phyloP scores from a whole-genome alignment of 2,797 vertebrate genomes.

The Vipera latastei region DNA sequence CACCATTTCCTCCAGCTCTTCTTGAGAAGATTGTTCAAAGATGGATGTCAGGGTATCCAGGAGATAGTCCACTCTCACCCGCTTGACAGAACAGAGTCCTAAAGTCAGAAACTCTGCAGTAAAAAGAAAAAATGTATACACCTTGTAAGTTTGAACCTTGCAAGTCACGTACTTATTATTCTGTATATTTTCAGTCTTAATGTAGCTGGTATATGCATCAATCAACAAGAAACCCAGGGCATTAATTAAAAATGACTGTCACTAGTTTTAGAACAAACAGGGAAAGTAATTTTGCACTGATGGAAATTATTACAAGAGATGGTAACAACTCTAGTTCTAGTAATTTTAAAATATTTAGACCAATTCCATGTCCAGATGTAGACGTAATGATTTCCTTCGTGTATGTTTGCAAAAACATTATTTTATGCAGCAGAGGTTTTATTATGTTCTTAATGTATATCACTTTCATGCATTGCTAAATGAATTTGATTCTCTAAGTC shows the following conservation, averaged over 20 bases:
- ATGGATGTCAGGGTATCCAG: conserved; percentile 76
- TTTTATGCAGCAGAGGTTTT: background rate
- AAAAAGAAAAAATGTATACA: background rate
- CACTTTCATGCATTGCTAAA: background rate
- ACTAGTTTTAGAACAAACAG: background rate
- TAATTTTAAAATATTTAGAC: background rate
- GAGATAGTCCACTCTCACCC: conserved; percentile 73
- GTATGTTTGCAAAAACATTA: background rate
- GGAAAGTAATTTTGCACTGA: background rate
- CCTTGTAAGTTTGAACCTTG: background rate
- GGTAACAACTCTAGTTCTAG: background rate
- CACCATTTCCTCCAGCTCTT: conserved; percentile 77
- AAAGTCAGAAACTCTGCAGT: conserved; percentile 78
- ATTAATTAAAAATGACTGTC: background rate
- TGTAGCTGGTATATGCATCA: background rate
- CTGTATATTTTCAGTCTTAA: background rate
- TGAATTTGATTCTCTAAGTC: background rate
- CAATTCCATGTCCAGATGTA: background rate
- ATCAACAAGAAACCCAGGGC: background rate
- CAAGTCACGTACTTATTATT: background rate
- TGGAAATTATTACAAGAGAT: background rate
- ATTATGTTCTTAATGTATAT: background rate
- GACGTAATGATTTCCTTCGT: background rate
- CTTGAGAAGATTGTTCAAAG: conserved; percentile 75
- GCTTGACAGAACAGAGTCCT: conserved; percentile 77